Conservation (phyloP, 2,113 vertebrate genomes). For the Grammomys dolichurus region DNA sequence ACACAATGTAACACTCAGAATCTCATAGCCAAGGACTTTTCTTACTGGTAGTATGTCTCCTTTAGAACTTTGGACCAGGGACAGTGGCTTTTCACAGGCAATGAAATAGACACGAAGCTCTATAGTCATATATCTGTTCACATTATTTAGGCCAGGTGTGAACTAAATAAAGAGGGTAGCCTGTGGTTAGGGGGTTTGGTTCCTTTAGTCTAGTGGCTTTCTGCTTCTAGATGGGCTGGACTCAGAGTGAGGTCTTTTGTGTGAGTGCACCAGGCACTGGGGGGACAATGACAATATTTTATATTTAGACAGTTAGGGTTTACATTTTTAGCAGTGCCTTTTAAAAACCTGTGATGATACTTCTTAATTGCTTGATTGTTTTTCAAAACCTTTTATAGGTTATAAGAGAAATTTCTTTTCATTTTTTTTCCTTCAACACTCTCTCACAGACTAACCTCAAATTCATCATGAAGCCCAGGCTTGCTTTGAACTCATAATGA, state of each 20-base stretch:
- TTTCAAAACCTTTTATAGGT: constrained; percentile 43
- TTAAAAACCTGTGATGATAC: neutral
- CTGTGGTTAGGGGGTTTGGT: neutral
- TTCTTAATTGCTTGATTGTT: constrained; percentile 48
- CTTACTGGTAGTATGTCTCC: neutral
- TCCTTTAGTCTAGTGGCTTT: neutral
- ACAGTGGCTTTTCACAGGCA: neutral
- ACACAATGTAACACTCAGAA: neutral
- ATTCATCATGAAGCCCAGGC: neutral
- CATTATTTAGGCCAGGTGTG: neutral
- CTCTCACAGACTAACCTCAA: neutral
- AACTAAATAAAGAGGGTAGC: neutral
- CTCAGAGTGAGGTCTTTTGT: neutral
- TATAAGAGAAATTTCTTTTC: neutral
- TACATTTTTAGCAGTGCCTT: constrained; percentile 1
- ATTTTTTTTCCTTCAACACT: neutral
- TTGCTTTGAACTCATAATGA: neutral
- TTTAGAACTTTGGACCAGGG: neutral
- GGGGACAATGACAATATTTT: neutral
- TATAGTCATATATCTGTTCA: neutral
- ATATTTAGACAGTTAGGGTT: neutral
- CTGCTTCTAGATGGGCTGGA: neutral
- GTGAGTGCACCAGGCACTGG: neutral
- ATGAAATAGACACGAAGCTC: neutral
- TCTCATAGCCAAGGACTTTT: neutral